Conservation (phyloP, 2,113 vertebrate genomes). For the Paedocypris sp. region DNA sequence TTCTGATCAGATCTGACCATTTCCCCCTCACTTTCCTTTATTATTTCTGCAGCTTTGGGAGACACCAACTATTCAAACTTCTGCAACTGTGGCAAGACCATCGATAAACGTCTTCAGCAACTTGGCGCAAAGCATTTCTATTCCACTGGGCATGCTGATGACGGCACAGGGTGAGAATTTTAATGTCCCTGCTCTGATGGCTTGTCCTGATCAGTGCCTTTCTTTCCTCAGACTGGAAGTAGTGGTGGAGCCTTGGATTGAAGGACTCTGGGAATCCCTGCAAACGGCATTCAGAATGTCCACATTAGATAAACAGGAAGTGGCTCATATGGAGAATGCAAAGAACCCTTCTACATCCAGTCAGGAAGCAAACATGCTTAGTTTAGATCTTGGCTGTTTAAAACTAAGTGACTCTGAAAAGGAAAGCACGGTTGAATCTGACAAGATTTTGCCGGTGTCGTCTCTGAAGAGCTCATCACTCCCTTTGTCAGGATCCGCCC, state of each 20-base stretch:
- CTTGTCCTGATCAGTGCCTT: background rate
- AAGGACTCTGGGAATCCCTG: conserved; percentile 82
- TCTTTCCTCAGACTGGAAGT: conserved; percentile 72
- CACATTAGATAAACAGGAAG: conserved; percentile 34
- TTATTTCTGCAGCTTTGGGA: conserved; percentile 70
- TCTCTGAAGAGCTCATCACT: conserved; percentile 66
- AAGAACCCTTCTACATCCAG: conserved; percentile 1
- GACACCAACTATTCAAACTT: conserved; percentile 90
- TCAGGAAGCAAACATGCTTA: background rate
- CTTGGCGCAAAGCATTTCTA: conserved; percentile 84
- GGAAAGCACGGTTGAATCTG: conserved; percentile 14
- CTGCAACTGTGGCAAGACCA: conserved; percentile 92
- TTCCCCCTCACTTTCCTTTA: too few relatives aligned
- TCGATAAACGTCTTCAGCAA: conserved; percentile 74
- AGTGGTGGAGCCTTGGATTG: conserved; percentile 90
- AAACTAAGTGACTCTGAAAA: conserved; percentile 48
- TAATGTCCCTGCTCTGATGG: background rate
- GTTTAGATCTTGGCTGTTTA: conserved; percentile 56
- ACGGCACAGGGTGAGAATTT: conserved; percentile 77
- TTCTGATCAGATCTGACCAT: too few relatives aligned
- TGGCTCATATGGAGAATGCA: background rate
- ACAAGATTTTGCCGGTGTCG: conserved; percentile 34
- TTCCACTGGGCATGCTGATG: conserved; percentile 81
- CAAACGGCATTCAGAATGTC: conserved; percentile 56
- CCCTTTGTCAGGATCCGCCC: conserved; percentile 65